Conservation (phyloP, 2,888 invertebrate genomes). For the Cynaeus angustus region DNA sequence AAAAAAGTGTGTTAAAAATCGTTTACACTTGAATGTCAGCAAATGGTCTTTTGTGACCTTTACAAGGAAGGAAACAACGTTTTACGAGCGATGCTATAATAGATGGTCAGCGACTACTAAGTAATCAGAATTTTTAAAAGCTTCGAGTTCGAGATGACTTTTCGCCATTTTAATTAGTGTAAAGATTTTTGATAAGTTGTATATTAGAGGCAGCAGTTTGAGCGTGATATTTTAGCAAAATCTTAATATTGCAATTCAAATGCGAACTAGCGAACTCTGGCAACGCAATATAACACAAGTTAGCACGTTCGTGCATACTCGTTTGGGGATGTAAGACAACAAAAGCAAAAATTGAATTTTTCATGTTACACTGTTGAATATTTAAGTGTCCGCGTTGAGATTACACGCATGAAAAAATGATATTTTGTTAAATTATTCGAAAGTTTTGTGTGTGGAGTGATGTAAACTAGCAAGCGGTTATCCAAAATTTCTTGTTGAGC, state of each 20-base stretch:
- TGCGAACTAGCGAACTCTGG: background rate
- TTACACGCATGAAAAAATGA: slow-evolving; percentile 7
- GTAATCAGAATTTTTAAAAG: too few species aligned
- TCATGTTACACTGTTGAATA: slow-evolving; percentile 8
- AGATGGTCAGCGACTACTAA: too few species aligned
- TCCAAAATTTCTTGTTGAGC: slow-evolving; percentile 7
- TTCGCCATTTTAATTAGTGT: too few species aligned
- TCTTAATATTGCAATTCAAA: background rate
- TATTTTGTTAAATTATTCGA: background rate
- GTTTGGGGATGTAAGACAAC: background rate
- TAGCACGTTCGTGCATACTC: slow-evolving; percentile 3
- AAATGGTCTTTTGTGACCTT: too few species aligned
- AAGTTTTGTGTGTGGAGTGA: background rate
- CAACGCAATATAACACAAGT: background rate
- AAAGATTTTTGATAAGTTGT: too few species aligned
- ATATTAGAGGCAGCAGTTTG: too few species aligned
- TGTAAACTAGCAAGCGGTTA: background rate
- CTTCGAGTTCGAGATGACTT: too few species aligned
- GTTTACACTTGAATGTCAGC: too few species aligned
- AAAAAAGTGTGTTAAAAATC: too few species aligned
- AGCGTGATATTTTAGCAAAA: too few species aligned
- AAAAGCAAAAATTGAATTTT: slow-evolving; percentile 8
- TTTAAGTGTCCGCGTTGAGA: background rate
- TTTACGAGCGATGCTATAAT: too few species aligned
- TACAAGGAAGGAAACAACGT: too few species aligned